Conservation (phyloP, 2,797 vertebrate genomes). For the Enteromius paludinosus region DNA sequence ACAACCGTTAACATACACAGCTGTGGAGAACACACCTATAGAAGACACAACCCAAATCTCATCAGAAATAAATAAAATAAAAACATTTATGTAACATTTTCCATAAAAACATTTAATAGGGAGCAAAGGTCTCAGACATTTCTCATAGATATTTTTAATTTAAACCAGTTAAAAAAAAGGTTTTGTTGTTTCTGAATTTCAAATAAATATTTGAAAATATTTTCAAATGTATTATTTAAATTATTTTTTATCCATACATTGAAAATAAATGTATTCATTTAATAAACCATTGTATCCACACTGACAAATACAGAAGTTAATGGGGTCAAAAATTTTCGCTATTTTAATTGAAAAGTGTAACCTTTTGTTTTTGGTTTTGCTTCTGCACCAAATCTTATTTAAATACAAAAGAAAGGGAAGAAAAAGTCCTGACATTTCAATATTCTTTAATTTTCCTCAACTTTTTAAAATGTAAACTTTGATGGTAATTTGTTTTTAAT, state of each 20-base stretch:
- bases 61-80: not conserved
- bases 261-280: not conserved
- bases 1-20: constrained; percentile 46
- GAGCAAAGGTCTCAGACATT: not conserved
- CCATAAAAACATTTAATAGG: not conserved
- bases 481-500: not conserved
- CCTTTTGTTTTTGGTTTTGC: no score
- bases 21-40: constrained; percentile 21
- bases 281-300: no score
- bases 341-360: no score
- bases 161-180: not conserved
- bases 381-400: no score
- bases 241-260: not conserved
- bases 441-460: not conserved
- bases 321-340: no score
- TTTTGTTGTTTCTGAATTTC: not conserved
- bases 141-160: not conserved
- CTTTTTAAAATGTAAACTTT: not conserved
- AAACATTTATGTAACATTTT: not conserved
- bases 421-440: not conserved
- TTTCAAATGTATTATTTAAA: not conserved
- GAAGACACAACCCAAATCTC: not conserved
- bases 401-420: no score
- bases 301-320: no score
- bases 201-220: not conserved